phyloP scores from a whole-genome alignment of 2,113 vertebrate species.

The Melanerpes aurifrons region DNA sequence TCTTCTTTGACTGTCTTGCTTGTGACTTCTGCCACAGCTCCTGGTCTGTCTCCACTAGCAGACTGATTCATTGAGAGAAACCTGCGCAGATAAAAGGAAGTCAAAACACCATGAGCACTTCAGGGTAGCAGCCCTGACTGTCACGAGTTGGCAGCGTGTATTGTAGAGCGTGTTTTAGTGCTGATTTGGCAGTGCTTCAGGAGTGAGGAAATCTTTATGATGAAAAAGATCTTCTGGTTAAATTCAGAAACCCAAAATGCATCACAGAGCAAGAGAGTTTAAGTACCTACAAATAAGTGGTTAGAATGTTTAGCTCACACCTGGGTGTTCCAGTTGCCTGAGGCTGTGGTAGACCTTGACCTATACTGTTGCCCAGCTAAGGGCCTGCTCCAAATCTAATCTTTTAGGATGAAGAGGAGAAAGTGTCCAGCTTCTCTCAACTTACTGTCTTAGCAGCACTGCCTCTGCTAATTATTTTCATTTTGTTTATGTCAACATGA shows the following conservation, averaged over 20 bases:
- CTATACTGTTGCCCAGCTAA: neutral
- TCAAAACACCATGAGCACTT: conserved; percentile 21
- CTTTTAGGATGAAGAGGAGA: neutral
- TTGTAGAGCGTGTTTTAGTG: neutral
- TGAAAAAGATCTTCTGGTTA: conserved; percentile 9
- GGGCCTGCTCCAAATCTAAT: neutral
- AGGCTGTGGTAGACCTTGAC: neutral
- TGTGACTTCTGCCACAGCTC: neutral
- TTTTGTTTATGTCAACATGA: neutral
- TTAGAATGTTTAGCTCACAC: neutral
- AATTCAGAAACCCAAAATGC: neutral
- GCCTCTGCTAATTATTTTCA: neutral
- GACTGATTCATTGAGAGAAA: conserved; percentile 54
- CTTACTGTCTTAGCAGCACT: neutral
- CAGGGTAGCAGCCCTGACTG: conserved; percentile 5
- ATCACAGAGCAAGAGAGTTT: neutral
- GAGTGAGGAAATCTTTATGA: conserved; percentile 25
- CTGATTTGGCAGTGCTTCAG: conserved; percentile 10
- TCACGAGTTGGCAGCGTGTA: conserved; percentile 19
- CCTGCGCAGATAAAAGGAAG: conserved; percentile 28
- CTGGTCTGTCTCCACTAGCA: neutral
- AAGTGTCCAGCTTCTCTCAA: neutral
- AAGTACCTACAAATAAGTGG: neutral
- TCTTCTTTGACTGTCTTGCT: neutral
- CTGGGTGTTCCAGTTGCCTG: neutral